A percentile compares a stretch with the other conserved stretches of the same genome.
These are phyloP conservation scores for Aphaenogaster floridana DNA, from an alignment of 1,140 invertebrate genomes.

Conservation along the genomic window DNA sequence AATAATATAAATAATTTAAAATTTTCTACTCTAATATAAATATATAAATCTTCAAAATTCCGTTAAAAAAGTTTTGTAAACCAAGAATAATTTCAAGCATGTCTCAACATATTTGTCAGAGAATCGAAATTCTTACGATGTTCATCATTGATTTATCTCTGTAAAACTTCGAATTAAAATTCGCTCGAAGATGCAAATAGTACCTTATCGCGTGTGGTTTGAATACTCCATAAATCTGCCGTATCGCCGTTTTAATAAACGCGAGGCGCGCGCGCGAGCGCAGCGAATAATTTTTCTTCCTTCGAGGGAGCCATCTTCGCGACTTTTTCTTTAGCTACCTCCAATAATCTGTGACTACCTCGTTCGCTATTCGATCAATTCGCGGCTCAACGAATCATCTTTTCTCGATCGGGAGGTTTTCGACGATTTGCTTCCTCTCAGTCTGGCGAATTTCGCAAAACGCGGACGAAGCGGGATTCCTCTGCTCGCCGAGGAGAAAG, in stretches of 20 bases:
- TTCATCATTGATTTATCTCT: conserved; percentile 15
- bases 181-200: conserved; percentile 21
- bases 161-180: conserved; percentile 36
- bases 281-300: conserved; percentile 20
- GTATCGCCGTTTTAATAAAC: conserved; percentile 7
- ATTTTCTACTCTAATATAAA: not conserved
- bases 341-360: not conserved
- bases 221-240: conserved; percentile 18
- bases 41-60: not conserved
- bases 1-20: not conserved
- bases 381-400: not conserved
- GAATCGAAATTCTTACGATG: not conserved
- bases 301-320: not conserved
- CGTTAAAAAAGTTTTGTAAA: not conserved
- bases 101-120: not conserved
- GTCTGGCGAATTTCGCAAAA: conserved; percentile 12
- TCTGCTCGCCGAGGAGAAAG: conserved; percentile 1
- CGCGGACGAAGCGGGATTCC: not conserved
- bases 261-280: not conserved
- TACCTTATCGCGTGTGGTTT: conserved; percentile 1
- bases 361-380: conserved; percentile 1
- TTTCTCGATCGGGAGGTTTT: not conserved
- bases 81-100: not conserved
- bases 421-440: not conserved
- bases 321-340: conserved; percentile 5